Percentiles rank a stretch among this genome's conserved stretches.
phyloP scores from a whole-genome alignment of 2,888 invertebrate species.

The Drymonia ruficornis region DNA sequence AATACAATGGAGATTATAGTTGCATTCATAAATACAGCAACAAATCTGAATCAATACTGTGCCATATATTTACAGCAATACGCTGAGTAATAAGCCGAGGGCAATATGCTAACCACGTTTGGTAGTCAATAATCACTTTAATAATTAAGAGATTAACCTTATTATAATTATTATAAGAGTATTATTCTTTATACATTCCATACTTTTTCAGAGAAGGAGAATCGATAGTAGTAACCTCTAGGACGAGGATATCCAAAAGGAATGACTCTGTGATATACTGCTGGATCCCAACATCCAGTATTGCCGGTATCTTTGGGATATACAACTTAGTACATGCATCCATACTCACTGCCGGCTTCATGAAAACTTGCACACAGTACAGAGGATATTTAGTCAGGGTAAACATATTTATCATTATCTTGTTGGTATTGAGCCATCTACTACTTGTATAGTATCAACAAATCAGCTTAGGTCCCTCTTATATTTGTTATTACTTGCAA shows the following conservation, averaged over 20 bases:
- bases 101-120: too few relatives aligned
- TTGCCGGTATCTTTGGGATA: constrained; percentile 86
- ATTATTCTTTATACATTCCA: too few relatives aligned
- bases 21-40: too few relatives aligned
- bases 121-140: too few relatives aligned
- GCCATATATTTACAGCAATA: too few relatives aligned
- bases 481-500: too few relatives aligned
- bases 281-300: constrained; percentile 88
- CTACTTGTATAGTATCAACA: neutral
- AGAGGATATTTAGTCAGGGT: constrained; percentile 87
- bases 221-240: constrained; percentile 86
- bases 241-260: constrained; percentile 84
- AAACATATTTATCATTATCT: constrained; percentile 21
- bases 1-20: neutral
- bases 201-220: constrained; percentile 86
- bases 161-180: too few relatives aligned
- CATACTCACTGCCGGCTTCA: constrained; percentile 89
- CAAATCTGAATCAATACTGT: too few relatives aligned
- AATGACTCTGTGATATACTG: constrained; percentile 86
- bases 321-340: constrained; percentile 89
- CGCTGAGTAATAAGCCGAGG: too few relatives aligned
- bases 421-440: neutral
- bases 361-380: constrained; percentile 91
- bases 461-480: too few relatives aligned
- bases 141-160: too few relatives aligned